A percentile compares a stretch with the other conserved stretches of the same genome.
These are phyloP conservation scores for Brachionus rubens DNA, from an alignment of 1,140 invertebrate species.

Conservation along the genomic window DNA sequence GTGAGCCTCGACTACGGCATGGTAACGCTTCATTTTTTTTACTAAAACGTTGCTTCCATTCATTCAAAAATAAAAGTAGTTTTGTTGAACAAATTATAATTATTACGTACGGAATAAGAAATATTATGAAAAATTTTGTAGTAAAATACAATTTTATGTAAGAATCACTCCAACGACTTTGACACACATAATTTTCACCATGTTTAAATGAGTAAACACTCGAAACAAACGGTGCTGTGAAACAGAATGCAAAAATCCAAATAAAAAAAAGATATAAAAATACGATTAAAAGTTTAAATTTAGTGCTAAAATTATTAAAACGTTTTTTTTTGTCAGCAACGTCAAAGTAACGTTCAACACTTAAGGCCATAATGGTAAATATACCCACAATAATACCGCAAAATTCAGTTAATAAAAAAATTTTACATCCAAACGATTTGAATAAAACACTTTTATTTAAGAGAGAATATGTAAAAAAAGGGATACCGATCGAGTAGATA, in stretches of 20 bases:
- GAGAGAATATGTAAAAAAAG: slow-evolving; percentile 18
- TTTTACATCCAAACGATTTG: background rate
- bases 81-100: slow-evolving; percentile 15
- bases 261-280: background rate
- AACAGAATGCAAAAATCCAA: background rate
- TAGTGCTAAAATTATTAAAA: slow-evolving; percentile 18
- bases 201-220: background rate
- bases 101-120: slow-evolving; percentile 25
- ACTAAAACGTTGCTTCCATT: slow-evolving; percentile 17
- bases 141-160: slow-evolving; percentile 21
- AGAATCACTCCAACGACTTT: slow-evolving; percentile 14
- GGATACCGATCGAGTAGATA: slow-evolving; percentile 27
- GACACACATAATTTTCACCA: background rate
- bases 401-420: slow-evolving; percentile 35
- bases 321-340: slow-evolving; percentile 1
- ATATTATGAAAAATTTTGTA: slow-evolving; percentile 15
- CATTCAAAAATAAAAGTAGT: slow-evolving; percentile 17
- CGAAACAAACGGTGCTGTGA: slow-evolving; percentile 22
- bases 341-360: slow-evolving; percentile 16
- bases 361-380: slow-evolving; percentile 20
- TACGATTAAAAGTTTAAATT: background rate
- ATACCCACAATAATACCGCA: background rate
- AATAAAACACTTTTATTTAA: background rate
- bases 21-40: background rate
- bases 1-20: background rate